Evolutionary conservation across 2,888 invertebrate genomes (phyloP).

Genomic region (Steinernema hermaphroditum): DNA sequence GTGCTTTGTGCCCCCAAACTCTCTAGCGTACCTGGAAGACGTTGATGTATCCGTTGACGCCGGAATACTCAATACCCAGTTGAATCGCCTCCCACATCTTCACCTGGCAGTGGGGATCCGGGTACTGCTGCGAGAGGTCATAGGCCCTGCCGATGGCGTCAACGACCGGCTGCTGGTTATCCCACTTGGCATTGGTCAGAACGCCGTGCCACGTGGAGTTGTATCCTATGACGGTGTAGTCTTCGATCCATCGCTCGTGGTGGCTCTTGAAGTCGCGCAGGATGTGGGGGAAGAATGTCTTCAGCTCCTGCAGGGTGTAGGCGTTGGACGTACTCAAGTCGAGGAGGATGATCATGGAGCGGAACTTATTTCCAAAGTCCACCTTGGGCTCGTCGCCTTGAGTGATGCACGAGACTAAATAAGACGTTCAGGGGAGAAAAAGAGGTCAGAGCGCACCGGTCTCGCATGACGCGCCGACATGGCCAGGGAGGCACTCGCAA

Average conservation of each 20-base stretch:
- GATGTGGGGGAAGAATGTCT: not conserved
- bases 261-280: slow-evolving; percentile 32
- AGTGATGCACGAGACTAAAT: slow-evolving; percentile 45
- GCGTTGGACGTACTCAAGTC: slow-evolving; percentile 32
- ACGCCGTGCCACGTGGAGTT: slow-evolving; percentile 38
- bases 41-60: slow-evolving; percentile 43
- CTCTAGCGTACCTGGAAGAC: slow-evolving; percentile 42
- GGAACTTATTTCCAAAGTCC: slow-evolving; percentile 15
- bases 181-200: not conserved
- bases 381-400: slow-evolving; percentile 68
- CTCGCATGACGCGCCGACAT: slow-evolving; percentile 49
- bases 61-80: slow-evolving; percentile 35
- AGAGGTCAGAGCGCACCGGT: slow-evolving; percentile 34
- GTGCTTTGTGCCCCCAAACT: too few relatives aligned
- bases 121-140: not conserved
- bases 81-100: slow-evolving; percentile 47
- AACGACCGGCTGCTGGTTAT: slow-evolving; percentile 6
- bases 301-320: slow-evolving; percentile 5
- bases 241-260: slow-evolving; percentile 29
- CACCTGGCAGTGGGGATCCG: not conserved
- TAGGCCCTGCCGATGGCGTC: slow-evolving; percentile 38
- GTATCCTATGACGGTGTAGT: slow-evolving; percentile 29
- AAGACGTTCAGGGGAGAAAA: not conserved
- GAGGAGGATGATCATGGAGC: slow-evolving; percentile 32
- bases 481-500: slow-evolving; percentile 52